phyloP scores from a whole-genome alignment of 53 echinoderm and acorn worm species.

The Glandiceps talaboti region DNA sequence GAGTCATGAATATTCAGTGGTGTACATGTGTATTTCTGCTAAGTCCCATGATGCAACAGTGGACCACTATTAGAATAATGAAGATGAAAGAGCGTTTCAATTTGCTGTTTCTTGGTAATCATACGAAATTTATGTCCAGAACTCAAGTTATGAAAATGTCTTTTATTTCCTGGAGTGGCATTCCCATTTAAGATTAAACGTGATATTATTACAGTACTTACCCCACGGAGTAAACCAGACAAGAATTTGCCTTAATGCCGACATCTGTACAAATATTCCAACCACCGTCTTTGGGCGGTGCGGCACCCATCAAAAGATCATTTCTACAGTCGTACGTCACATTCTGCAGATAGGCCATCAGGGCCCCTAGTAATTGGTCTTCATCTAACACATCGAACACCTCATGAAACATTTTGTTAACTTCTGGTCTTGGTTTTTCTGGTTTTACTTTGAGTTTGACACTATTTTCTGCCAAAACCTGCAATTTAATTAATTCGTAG shows the following conservation, averaged over 20 bases:
- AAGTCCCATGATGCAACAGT: too few relatives aligned
- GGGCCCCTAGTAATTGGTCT: neutral
- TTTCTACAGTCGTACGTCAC: neutral
- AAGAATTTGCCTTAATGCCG: neutral
- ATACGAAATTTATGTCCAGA: too few relatives aligned
- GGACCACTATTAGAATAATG: too few relatives aligned
- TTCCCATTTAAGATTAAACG: too few relatives aligned
- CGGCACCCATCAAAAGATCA: neutral
- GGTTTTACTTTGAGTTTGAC: neutral
- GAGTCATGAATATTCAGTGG: too few relatives aligned
- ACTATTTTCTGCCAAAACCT: neutral
- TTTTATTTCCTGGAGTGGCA: too few relatives aligned
- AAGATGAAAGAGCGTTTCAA: too few relatives aligned
- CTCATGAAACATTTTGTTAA: neutral
- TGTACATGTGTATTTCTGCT: too few relatives aligned
- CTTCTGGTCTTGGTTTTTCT: neutral
- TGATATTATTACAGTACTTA: too few relatives aligned
- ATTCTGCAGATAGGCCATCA: neutral
- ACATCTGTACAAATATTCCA: neutral
- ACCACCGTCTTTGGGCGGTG: neutral
- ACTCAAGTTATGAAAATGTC: too few relatives aligned
- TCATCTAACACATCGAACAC: neutral
- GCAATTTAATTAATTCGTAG: too few relatives aligned
- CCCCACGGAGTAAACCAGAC: neutral
- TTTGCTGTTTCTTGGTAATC: too few relatives aligned